Conservation (phyloP, 2,888 invertebrate species). For the Merodon equestris region DNA sequence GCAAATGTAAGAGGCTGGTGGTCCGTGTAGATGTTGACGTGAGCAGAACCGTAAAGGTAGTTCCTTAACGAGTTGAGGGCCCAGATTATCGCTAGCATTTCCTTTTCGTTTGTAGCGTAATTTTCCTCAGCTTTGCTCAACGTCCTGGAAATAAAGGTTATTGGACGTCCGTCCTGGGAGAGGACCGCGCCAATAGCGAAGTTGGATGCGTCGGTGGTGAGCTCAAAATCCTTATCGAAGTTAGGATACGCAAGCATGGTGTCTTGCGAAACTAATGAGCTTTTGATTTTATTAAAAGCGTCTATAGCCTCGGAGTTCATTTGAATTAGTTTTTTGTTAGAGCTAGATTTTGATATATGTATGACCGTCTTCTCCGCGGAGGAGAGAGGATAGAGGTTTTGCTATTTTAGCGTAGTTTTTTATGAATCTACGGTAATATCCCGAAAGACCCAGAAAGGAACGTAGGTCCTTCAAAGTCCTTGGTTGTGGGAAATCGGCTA, state of each 20-base stretch:
- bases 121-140: slow-evolving; percentile 14
- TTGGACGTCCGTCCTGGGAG: slow-evolving; percentile 2
- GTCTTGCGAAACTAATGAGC: slow-evolving; percentile 8
- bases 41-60: slow-evolving; percentile 44
- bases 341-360: slow-evolving; percentile 25
- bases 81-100: slow-evolving; percentile 23
- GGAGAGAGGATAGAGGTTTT: slow-evolving; percentile 25
- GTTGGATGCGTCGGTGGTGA: slow-evolving; percentile 24
- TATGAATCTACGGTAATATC: slow-evolving; percentile 28
- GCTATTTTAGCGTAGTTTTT: slow-evolving; percentile 9
- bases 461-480: slow-evolving; percentile 28
- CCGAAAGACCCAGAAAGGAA: slow-evolving; percentile 22
- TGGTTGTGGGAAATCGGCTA: slow-evolving; percentile 14
- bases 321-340: slow-evolving; percentile 13
- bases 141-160: slow-evolving; percentile 19
- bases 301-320: slow-evolving; percentile 6
- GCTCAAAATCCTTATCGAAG: slow-evolving; percentile 21
- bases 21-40: slow-evolving; percentile 48
- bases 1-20: slow-evolving; percentile 58
- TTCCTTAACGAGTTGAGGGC: slow-evolving; percentile 1
- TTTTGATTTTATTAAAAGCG: slow-evolving; percentile 7
- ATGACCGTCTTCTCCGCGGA: slow-evolving; percentile 22
- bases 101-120: slow-evolving; percentile 22
- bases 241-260: slow-evolving; percentile 15
- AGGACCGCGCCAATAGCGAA: slow-evolving; percentile 19